A percentile compares a stretch with the other conserved stretches of the same genome.
These are phyloP conservation scores for Chymomyza procnemis DNA, from an alignment of 2,888 invertebrate genomes.

Conservation along the genomic window DNA sequence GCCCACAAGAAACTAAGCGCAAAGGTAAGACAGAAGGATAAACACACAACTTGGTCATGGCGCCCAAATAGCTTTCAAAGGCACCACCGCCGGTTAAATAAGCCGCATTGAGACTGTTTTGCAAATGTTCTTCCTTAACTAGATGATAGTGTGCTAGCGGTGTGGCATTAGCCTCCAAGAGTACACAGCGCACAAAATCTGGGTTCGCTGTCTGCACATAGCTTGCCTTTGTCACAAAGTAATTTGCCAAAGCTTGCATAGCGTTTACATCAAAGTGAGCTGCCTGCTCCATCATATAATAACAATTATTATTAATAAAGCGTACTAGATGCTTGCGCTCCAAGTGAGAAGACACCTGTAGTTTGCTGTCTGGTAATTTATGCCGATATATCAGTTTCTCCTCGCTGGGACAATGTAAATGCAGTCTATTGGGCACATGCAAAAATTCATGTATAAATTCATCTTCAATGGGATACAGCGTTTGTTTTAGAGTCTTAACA, in stretches of 20 bases:
- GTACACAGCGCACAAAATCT: slow-evolving; percentile 87
- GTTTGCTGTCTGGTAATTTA: slow-evolving; percentile 16
- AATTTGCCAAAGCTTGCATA: slow-evolving; percentile 67
- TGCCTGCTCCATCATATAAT: slow-evolving; percentile 84
- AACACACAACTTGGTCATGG: slow-evolving; percentile 82
- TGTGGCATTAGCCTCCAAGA: slow-evolving; percentile 84
- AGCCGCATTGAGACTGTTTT: slow-evolving; percentile 80
- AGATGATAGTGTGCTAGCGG: slow-evolving; percentile 82
- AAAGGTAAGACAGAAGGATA: slow-evolving; percentile 83
- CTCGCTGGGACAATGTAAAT: slow-evolving; percentile 81
- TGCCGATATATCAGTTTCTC: slow-evolving; percentile 69
- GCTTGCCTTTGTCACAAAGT: slow-evolving; percentile 78
- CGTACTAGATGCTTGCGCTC: slow-evolving; percentile 70
- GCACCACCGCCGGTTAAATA: slow-evolving; percentile 89
- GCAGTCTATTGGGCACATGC: slow-evolving; percentile 85
- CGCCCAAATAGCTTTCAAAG: slow-evolving; percentile 85
- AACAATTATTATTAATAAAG: slow-evolving; percentile 80
- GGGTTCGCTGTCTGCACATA: slow-evolving; percentile 86
- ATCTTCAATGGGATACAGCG: slow-evolving; percentile 87
- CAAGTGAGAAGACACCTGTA: slow-evolving; percentile 66
- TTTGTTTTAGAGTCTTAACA: slow-evolving; percentile 82
- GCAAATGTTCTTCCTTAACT: slow-evolving; percentile 80
- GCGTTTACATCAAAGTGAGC: slow-evolving; percentile 84
- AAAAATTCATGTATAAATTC: slow-evolving; percentile 83
- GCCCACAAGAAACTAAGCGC: slow-evolving; percentile 84